Conservation (phyloP, 2,888 invertebrate genomes). For the Ophion ventricosus region DNA sequence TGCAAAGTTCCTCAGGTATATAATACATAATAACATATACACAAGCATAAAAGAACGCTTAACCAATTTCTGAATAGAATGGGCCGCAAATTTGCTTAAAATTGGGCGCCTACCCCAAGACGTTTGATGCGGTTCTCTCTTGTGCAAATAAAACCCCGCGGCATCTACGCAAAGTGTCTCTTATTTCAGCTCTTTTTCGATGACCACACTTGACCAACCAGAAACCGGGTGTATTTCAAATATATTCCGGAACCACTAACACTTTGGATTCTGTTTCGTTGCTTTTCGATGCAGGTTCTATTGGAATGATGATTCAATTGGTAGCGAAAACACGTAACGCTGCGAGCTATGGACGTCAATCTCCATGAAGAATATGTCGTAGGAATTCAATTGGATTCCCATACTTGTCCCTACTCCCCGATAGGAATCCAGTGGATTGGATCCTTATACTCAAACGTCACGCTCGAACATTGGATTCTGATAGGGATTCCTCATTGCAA, state of each 20-base stretch:
- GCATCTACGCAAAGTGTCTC: conserved; percentile 1
- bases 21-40: conserved; percentile 27
- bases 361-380: too few relatives aligned
- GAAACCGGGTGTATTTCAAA: conserved; percentile 32
- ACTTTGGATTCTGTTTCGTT: background rate
- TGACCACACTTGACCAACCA: conserved; percentile 44
- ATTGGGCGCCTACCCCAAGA: conserved; percentile 68
- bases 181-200: background rate
- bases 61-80: conserved; percentile 75
- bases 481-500: too few relatives aligned
- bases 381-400: too few relatives aligned
- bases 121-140: conserved; percentile 46
- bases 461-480: too few relatives aligned
- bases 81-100: conserved; percentile 76
- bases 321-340: background rate
- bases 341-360: too few relatives aligned
- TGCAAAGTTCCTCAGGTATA: conserved; percentile 71
- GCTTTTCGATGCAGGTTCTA: conserved; percentile 2
- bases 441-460: too few relatives aligned
- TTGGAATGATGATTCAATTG: background rate
- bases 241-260: conserved; percentile 19
- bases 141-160: conserved; percentile 35
- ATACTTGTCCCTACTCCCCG: too few relatives aligned
- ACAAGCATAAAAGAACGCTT: conserved; percentile 72
- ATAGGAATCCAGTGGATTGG: too few relatives aligned